phyloP scores from a whole-genome alignment of 2,113 vertebrate species.

The Sinocyclocheilus rhinocerous region DNA sequence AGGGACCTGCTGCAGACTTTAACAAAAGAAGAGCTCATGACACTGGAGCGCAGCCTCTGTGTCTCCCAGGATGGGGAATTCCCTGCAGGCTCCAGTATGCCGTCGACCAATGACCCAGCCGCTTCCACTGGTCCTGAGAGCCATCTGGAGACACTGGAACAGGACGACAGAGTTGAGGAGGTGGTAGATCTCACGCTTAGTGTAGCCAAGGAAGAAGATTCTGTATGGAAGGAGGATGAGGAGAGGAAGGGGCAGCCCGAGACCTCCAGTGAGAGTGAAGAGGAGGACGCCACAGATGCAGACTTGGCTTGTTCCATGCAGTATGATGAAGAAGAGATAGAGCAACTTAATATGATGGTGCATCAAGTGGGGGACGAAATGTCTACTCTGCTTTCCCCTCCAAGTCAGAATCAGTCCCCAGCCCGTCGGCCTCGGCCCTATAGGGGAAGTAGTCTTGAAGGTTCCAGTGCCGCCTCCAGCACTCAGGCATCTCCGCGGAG shows the following conservation, averaged over 20 bases:
- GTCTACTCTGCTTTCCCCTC: constrained; percentile 93
- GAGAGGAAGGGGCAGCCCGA: constrained; percentile 74
- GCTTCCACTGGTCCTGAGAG: constrained; percentile 54
- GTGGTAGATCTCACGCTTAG: constrained; percentile 52
- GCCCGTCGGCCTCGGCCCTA: constrained; percentile 70
- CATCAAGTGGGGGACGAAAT: constrained; percentile 92
- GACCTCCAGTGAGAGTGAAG: constrained; percentile 30
- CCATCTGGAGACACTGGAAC: constrained; percentile 46
- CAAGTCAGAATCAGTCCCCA: constrained; percentile 87
- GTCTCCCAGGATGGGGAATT: constrained; percentile 90
- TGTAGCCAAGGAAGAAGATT: constrained; percentile 74
- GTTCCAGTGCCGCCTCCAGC: constrained; percentile 71
- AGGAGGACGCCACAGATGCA: constrained; percentile 75
- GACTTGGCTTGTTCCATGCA: constrained; percentile 98
- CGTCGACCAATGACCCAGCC: constrained; percentile 60
- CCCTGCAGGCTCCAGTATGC: constrained; percentile 58
- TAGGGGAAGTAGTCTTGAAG: constrained; percentile 52
- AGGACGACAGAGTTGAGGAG: constrained; percentile 52
- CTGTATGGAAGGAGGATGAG: constrained; percentile 80
- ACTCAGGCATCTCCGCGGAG: constrained; percentile 80
- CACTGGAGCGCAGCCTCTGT: constrained; percentile 88
- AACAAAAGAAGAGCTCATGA: constrained; percentile 86
- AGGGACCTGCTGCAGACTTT: constrained; percentile 94
- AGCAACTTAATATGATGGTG: constrained; percentile 95
- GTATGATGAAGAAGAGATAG: constrained; percentile 94